phyloP scores from a whole-genome alignment of 1,140 invertebrate species.

The Trissolcus basalis region DNA sequence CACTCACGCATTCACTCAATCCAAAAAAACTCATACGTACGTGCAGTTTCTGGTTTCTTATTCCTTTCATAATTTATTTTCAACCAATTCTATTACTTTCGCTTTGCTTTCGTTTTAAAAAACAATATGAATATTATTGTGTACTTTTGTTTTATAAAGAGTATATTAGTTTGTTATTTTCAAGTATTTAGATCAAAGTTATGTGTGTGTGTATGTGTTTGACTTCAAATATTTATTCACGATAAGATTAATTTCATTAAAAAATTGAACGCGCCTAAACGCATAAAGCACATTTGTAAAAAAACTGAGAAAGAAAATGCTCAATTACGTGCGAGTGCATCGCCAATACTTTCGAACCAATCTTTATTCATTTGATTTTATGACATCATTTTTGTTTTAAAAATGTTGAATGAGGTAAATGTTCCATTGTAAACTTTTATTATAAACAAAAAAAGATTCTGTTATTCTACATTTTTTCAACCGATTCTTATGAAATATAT shows the following conservation, averaged over 20 bases:
- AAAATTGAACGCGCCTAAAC: slow-evolving; percentile 40
- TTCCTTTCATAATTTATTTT: background rate
- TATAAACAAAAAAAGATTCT: too few relatives aligned
- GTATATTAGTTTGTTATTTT: slow-evolving; percentile 45
- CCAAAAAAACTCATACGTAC: slow-evolving; percentile 35
- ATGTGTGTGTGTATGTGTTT: too few relatives aligned
- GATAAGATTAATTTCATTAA: background rate
- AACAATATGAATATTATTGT: too few relatives aligned
- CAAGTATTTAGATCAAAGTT: background rate
- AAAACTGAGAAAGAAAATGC: slow-evolving; percentile 43
- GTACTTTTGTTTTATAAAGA: slow-evolving; percentile 5
- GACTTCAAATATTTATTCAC: too few relatives aligned
- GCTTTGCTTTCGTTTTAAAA: background rate
- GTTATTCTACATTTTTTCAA: too few relatives aligned
- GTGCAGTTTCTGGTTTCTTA: slow-evolving; percentile 9
- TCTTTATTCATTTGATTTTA: slow-evolving; percentile 5
- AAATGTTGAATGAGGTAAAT: too few relatives aligned
- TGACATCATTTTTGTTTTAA: too few relatives aligned
- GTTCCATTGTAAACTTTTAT: too few relatives aligned
- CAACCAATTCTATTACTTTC: too few relatives aligned
- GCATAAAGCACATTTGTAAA: slow-evolving; percentile 44
- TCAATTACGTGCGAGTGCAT: slow-evolving; percentile 55
- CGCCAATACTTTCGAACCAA: slow-evolving; percentile 35
- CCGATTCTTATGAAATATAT: too few relatives aligned
- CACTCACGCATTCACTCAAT: slow-evolving; percentile 23